phyloP scores from a whole-genome alignment of 1,140 invertebrate genomes.

The Saxidomus purpurata region DNA sequence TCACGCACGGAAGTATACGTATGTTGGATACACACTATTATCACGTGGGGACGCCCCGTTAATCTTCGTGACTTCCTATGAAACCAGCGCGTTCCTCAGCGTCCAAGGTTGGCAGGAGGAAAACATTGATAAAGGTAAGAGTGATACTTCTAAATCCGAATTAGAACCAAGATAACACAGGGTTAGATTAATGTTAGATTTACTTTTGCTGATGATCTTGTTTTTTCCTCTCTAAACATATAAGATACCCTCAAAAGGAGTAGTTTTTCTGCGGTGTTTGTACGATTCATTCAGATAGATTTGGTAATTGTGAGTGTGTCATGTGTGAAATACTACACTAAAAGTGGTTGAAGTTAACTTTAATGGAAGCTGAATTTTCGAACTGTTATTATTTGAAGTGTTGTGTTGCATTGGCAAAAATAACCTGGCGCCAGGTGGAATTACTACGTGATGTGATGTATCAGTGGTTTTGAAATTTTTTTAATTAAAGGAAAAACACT shows the following conservation, averaged over 20 bases:
- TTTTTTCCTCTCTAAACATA: slow-evolving; percentile 37
- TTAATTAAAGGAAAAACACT: no score
- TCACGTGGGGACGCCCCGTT: slow-evolving; percentile 51
- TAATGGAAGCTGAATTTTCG: not conserved
- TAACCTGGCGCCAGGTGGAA: not conserved
- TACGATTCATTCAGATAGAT: not conserved
- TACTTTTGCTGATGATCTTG: slow-evolving; percentile 26
- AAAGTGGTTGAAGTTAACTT: not conserved
- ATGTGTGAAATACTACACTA: not conserved
- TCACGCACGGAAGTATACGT: slow-evolving; percentile 34
- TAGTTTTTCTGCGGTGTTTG: not conserved
- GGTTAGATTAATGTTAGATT: slow-evolving; percentile 45
- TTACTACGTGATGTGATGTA: no score
- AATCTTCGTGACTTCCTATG: slow-evolving; percentile 44
- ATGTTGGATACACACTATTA: slow-evolving; percentile 14
- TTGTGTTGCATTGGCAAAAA: not conserved
- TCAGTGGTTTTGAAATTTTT: no score
- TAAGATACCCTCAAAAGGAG: not conserved
- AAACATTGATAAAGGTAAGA: slow-evolving; percentile 23
- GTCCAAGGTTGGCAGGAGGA: slow-evolving; percentile 40
- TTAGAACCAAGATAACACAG: slow-evolving; percentile 21
- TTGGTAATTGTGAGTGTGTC: not conserved
- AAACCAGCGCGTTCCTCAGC: slow-evolving; percentile 22
- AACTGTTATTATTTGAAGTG: not conserved
- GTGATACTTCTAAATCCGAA: slow-evolving; percentile 15